These are phyloP conservation scores for Acipenser ruthenus DNA, from an alignment of 2,797 vertebrate genomes.

Conservation along the genomic window DNA sequence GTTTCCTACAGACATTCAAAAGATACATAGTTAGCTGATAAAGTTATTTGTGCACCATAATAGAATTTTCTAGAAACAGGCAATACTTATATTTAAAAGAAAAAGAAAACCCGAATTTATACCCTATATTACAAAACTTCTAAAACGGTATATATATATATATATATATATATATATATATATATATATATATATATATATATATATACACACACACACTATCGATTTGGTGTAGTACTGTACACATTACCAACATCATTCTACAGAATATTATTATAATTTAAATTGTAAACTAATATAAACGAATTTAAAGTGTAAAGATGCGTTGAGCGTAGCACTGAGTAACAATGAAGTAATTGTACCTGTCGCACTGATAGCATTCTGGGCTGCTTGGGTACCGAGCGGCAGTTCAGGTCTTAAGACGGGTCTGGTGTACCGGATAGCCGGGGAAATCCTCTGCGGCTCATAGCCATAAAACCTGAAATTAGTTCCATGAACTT, in stretches of 20 bases:
- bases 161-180: too few relatives aligned
- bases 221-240: conserved; percentile 28
- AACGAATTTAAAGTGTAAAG: background rate
- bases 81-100: background rate
- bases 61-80: background rate
- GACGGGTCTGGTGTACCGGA: conserved; percentile 43
- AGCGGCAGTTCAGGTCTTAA: conserved; percentile 19
- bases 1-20: too few relatives aligned
- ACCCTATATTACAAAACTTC: too few relatives aligned
- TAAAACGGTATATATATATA: too few relatives aligned
- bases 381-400: conserved; percentile 24
- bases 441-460: conserved; percentile 42
- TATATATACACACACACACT: too few relatives aligned
- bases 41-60: background rate
- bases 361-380: conserved; percentile 55
- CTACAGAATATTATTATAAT: conserved; percentile 8
- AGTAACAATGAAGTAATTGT: conserved; percentile 19
- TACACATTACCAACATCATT: conserved; percentile 6
- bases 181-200: too few relatives aligned
- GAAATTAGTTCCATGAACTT: conserved; percentile 45
- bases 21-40: too few relatives aligned
- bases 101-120: background rate
- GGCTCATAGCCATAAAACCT: conserved; percentile 34
- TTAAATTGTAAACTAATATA: conserved; percentile 15
- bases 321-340: background rate